Evolutionary conservation across 53 echinoderm and acorn worm genomes (phyloP).

Genomic region (Astropecten irregularis): DNA sequence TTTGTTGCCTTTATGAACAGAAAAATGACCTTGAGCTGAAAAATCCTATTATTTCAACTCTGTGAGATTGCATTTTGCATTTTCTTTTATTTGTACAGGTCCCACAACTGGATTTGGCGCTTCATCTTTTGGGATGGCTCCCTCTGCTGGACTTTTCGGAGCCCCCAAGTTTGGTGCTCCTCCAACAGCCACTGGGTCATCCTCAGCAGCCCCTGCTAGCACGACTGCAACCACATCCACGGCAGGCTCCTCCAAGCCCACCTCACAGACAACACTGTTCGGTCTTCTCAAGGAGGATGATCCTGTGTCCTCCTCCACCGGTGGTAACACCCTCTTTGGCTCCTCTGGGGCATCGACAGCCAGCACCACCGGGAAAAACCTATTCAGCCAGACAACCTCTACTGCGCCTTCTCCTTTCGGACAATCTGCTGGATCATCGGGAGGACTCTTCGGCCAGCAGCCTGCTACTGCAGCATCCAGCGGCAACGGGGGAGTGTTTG

Average conservation of each 20-base stretch:
- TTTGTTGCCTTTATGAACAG: too few species aligned
- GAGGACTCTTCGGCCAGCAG: neutral
- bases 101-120: neutral
- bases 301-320: neutral
- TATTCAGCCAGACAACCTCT: slow-evolving; percentile 60
- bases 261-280: slow-evolving; percentile 30
- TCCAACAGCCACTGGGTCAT: neutral
- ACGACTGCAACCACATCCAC: slow-evolving; percentile 7
- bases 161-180: slow-evolving; percentile 11
- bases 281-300: slow-evolving; percentile 28
- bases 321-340: neutral
- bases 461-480: neutral
- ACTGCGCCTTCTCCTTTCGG: slow-evolving; percentile 13
- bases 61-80: too few species aligned
- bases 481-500: slow-evolving; percentile 54
- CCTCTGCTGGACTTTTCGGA: slow-evolving; percentile 20
- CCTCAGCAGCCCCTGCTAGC: neutral
- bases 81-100: too few species aligned
- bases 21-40: too few species aligned
- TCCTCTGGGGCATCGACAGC: slow-evolving; percentile 11
- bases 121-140: neutral
- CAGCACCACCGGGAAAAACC: slow-evolving; percentile 11
- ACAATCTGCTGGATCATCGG: neutral
- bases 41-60: too few species aligned
- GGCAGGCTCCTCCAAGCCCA: neutral